A percentile compares a stretch with the other conserved stretches of the same genome.
These are phyloP conservation scores for Metallyticus violacea DNA, from an alignment of 2,888 invertebrate species.

Conservation along the genomic window DNA sequence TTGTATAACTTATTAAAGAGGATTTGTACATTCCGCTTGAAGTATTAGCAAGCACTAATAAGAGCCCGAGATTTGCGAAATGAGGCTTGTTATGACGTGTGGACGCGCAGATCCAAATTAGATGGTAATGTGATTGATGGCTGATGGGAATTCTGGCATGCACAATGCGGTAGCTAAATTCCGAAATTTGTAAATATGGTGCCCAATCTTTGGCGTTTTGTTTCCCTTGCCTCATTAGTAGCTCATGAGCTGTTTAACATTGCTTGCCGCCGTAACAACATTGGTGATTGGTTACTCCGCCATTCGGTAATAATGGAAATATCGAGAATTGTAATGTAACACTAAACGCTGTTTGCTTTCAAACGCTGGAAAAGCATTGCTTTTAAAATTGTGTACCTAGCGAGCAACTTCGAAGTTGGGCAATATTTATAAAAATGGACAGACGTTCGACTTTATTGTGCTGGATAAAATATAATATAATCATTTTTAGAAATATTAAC, in stretches of 20 bases:
- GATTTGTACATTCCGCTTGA: not conserved
- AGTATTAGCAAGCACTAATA: not conserved
- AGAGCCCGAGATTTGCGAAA: not conserved
- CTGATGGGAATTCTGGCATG: not conserved
- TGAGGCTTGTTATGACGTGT: not conserved
- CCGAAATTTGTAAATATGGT: not conserved
- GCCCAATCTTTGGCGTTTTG: too few relatives aligned
- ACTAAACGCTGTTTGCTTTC: not conserved
- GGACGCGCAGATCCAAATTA: not conserved
- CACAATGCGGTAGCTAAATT: not conserved
- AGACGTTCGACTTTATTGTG: too few relatives aligned
- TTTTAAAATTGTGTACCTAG: not conserved
- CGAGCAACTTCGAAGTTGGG: too few relatives aligned
- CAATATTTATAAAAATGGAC: too few relatives aligned
- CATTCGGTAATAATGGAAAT: not conserved
- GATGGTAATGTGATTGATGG: not conserved
- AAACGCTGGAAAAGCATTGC: not conserved
- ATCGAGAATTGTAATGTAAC: not conserved
- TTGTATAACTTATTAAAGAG: not conserved
- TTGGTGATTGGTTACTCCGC: too few relatives aligned
- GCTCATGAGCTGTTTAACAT: not conserved
- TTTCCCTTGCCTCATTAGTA: not conserved
- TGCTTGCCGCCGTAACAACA: not conserved
- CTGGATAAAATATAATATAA: too few relatives aligned
- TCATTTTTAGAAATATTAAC: too few relatives aligned